Conservation (phyloP, 2,888 invertebrate genomes). For the Corbicula japonica region DNA sequence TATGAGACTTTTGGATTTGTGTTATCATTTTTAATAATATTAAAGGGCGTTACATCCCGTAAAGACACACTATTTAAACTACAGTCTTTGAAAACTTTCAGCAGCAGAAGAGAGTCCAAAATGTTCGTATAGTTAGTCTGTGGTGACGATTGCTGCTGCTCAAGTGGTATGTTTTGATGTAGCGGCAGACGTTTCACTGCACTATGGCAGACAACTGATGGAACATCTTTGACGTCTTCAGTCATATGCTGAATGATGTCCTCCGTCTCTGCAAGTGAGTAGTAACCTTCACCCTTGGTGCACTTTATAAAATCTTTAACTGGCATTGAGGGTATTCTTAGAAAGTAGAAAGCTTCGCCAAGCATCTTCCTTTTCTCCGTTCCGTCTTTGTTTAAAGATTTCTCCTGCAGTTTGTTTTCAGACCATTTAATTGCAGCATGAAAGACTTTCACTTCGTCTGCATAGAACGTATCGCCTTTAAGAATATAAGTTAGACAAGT, state of each 20-base stretch:
- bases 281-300: slow-evolving; percentile 17
- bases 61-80: no score
- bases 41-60: no score
- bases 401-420: background rate
- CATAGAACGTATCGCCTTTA: slow-evolving; percentile 30
- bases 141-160: no score
- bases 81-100: no score
- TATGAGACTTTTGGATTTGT: no score
- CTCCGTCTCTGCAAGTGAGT: slow-evolving; percentile 8
- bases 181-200: background rate
- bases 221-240: background rate
- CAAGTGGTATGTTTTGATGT: background rate
- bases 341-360: slow-evolving; percentile 21
- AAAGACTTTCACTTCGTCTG: slow-evolving; percentile 13
- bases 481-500: slow-evolving; percentile 3
- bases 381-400: background rate
- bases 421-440: slow-evolving; percentile 22
- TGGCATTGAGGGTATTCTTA: slow-evolving; percentile 18
- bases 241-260: slow-evolving; percentile 10
- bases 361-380: background rate
- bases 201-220: background rate
- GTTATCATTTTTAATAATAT: no score
- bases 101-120: no score
- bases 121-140: no score
- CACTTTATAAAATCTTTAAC: slow-evolving; percentile 10